Percentiles rank a stretch among this genome's conserved stretches.
phyloP scores from a whole-genome alignment of 2,797 vertebrate genomes.

The Sorex maritimensis region DNA sequence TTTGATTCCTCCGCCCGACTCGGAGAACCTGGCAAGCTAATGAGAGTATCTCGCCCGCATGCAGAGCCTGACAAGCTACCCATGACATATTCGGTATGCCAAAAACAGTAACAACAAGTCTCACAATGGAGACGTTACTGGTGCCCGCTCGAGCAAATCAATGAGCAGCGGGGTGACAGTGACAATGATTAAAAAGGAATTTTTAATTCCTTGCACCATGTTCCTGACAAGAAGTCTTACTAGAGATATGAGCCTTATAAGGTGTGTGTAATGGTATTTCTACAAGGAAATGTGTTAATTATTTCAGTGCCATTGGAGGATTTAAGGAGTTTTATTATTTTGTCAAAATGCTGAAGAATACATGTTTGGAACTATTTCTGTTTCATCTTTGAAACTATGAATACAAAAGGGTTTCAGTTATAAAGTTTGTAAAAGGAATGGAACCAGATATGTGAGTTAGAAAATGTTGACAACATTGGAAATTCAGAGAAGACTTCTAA shows the following conservation, averaged over 20 bases:
- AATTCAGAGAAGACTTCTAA: not conserved
- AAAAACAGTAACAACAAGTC: too few relatives aligned
- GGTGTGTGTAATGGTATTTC: not conserved
- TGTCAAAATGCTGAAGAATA: not conserved
- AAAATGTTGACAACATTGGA: not conserved
- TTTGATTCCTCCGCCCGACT: too few relatives aligned
- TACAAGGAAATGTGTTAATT: not conserved
- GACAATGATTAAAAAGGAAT: not conserved
- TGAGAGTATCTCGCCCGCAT: too few relatives aligned
- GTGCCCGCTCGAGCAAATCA: too few relatives aligned
- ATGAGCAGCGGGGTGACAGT: too few relatives aligned
- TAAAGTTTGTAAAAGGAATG: not conserved
- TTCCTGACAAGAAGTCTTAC: slow-evolving; percentile 2
- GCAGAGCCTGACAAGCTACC: too few relatives aligned
- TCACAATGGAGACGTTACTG: too few relatives aligned
- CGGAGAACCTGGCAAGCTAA: too few relatives aligned
- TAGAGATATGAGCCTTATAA: slow-evolving; percentile 45
- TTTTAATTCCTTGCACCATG: too few relatives aligned
- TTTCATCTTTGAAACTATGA: not conserved
- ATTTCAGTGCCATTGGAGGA: not conserved
- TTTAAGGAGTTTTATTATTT: not conserved
- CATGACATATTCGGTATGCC: too few relatives aligned
- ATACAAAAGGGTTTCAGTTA: not conserved
- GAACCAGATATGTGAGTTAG: not conserved
- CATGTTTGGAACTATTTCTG: slow-evolving; percentile 9